phyloP scores from a whole-genome alignment of 2,888 invertebrate species.

The Synergus itoensis region DNA sequence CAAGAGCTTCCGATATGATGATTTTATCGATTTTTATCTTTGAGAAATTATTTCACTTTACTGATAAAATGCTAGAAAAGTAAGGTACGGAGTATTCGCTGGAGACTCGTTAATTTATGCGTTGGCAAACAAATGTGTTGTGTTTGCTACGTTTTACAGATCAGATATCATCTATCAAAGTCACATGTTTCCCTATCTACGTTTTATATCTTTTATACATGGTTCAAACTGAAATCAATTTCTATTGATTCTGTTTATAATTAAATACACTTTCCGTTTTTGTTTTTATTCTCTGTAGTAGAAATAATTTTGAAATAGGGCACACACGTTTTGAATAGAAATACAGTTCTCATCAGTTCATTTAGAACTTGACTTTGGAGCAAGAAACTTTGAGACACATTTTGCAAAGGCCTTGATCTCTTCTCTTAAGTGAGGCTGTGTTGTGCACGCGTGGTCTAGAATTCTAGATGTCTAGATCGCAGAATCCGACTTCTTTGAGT shows the following conservation, averaged over 20 bases:
- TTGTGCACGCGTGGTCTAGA: background rate
- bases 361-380: background rate
- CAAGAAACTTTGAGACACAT: background rate
- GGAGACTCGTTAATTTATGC: background rate
- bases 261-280: no score
- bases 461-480: background rate
- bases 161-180: background rate
- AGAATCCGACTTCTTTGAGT: background rate
- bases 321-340: no score
- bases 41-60: conserved; percentile 3
- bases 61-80: conserved; percentile 2
- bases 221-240: background rate
- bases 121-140: background rate
- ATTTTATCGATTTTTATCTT: background rate
- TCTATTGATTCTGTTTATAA: background rate
- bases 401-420: background rate
- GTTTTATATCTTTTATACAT: background rate
- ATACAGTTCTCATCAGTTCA: no score
- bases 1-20: background rate
- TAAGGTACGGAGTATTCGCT: background rate
- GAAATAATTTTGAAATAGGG: no score
- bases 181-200: background rate
- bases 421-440: background rate
- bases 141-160: background rate
- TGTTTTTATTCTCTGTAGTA: no score